Evolutionary conservation across 2,888 invertebrate species (phyloP), one percentile per base, ranked within the genome.

Genomic region (Rotaria socialis): DNA sequence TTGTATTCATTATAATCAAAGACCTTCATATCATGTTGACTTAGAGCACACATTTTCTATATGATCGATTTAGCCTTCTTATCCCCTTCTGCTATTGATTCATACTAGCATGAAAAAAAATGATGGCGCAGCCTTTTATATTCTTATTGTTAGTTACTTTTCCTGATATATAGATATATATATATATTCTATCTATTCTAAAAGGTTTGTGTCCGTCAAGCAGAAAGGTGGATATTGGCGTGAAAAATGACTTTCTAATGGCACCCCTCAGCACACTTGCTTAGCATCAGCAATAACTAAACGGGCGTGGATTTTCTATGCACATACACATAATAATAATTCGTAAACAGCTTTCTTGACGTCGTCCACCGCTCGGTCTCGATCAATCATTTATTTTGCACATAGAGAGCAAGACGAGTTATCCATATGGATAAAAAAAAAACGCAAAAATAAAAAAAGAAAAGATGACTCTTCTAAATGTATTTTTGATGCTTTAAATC

Each of bases 201-300:
- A 80, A 80, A 80, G 80, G 80, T 80, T 35, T 41, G 14, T 80
- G 43, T 43, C 47, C 35, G 22, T 80, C 80, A 80, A 80, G 80
- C 80, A 80, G 80, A 80, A 80, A 80, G 80, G 47, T 80, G 80
- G 22, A 80, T 80, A 80, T 80, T 47, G 47, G 80, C 80, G 80
- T 80, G 80, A 80, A 80, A 80, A 80, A 80, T 80, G 67, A 67
- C 67, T 67, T 67, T 67, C 67, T 67, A 67, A 67, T 67, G 67
- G 67, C 67, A 67, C 35, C 27, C 67, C 16, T 35, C 14, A 52
- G 14, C 67, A 67, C 67, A 67, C 67, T 27, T 35, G 67, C 67
- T 67, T 67, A 67, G 67, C 67, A 35, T 67, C 67, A 67, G 67
- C 67, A 67, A 67, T 27, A 67, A 67, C 67, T 67, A 67, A 67